Conservation (phyloP, 2,888 invertebrate genomes). For the Tetheella fluctuosa region DNA sequence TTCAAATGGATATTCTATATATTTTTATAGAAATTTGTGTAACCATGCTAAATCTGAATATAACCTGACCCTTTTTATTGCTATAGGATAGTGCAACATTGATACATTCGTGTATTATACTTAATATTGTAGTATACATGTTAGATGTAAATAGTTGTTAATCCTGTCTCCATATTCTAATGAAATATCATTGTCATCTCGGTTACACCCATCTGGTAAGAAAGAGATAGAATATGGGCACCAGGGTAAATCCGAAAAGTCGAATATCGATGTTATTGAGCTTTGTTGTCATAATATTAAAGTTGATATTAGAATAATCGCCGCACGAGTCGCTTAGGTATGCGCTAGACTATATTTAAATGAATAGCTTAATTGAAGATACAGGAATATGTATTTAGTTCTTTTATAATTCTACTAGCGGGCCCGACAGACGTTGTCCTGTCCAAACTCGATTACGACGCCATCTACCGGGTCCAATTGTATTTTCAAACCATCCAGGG, state of each 20-base stretch:
- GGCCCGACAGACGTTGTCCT: too few relatives aligned
- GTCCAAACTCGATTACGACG: too few relatives aligned
- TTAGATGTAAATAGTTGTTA: neutral
- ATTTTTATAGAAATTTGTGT: too few relatives aligned
- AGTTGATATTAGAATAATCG: conserved; percentile 24
- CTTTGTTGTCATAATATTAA: conserved; percentile 31
- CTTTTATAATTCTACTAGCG: too few relatives aligned
- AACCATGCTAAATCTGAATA: neutral
- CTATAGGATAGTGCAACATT: neutral
- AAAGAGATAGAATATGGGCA: conserved; percentile 17
- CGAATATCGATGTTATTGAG: conserved; percentile 29
- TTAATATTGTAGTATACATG: neutral
- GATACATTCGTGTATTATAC: neutral
- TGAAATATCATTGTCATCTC: conserved; percentile 13
- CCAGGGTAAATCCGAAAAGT: conserved; percentile 17
- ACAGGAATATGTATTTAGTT: conserved; percentile 3
- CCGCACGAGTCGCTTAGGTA: conserved; percentile 21
- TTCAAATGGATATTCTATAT: neutral
- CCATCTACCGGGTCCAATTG: too few relatives aligned
- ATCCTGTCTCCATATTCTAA: conserved; percentile 14
- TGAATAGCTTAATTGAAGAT: conserved; percentile 2
- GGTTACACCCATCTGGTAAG: conserved; percentile 4
- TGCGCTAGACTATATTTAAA: conserved; percentile 23
- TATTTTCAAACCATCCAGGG: too few relatives aligned
- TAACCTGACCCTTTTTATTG: neutral